phyloP scores from a whole-genome alignment of 1,140 invertebrate species.

The Aphelenchoides besseyi region DNA sequence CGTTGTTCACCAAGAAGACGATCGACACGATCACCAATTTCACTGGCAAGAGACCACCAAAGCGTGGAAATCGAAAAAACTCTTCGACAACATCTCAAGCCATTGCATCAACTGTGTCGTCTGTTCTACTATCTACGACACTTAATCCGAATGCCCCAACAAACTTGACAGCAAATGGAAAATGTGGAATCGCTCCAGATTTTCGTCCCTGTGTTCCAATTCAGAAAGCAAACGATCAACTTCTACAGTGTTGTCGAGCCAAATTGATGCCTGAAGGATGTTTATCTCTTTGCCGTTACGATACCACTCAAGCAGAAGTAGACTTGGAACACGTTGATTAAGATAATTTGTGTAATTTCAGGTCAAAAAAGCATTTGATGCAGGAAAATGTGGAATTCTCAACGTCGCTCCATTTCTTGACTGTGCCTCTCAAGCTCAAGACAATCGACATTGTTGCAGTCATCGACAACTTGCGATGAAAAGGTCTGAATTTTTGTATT shows the following conservation, averaged over 20 bases:
- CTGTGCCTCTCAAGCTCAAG: constrained; percentile 44
- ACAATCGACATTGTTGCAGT: constrained; percentile 40
- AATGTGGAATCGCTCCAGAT: constrained; percentile 40
- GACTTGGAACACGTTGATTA: neutral
- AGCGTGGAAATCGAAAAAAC: neutral
- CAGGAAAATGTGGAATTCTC: constrained; percentile 45
- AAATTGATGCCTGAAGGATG: constrained; percentile 46
- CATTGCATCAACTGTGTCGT: neutral
- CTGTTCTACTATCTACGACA: neutral
- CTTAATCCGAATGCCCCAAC: neutral
- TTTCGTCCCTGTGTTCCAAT: constrained; percentile 42
- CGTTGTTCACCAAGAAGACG: constrained; percentile 31
- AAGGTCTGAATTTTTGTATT: too few species aligned
- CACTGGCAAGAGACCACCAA: constrained; percentile 25
- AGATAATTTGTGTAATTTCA: constrained; percentile 21
- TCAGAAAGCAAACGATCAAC: constrained; percentile 26
- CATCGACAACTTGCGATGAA: constrained; percentile 34
- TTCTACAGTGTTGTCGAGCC: constrained; percentile 36
- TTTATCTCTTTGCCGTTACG: constrained; percentile 42
- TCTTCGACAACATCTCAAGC: neutral
- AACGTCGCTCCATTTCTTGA: constrained; percentile 50
- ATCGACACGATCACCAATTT: constrained; percentile 36
- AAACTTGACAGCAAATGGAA: neutral
- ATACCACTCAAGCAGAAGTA: constrained; percentile 45
- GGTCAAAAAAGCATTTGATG: constrained; percentile 48